phyloP scores from a whole-genome alignment of 2,888 invertebrate species.

The Phasia obesa region DNA sequence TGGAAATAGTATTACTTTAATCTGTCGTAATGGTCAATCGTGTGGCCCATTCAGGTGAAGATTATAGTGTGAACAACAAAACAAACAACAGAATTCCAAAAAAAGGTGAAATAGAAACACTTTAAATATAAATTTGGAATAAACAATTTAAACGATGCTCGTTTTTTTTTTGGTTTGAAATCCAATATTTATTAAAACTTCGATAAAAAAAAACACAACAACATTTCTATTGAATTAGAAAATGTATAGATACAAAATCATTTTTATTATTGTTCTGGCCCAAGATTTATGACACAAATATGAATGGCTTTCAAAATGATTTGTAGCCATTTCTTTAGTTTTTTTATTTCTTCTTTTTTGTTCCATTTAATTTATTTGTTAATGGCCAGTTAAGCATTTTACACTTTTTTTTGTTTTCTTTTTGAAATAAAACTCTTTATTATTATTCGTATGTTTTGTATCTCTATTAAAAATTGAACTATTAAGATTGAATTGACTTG shows the following conservation, averaged over 20 bases:
- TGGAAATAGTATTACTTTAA: conserved; percentile 63
- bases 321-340: conserved; percentile 57
- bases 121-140: neutral
- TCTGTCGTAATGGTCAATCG: conserved; percentile 66
- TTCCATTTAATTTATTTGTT: conserved; percentile 43
- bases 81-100: neutral
- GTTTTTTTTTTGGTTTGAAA: conserved; percentile 3
- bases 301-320: conserved; percentile 70
- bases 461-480: conserved; percentile 17
- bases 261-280: conserved; percentile 54
- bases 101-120: conserved; percentile 20
- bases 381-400: conserved; percentile 60
- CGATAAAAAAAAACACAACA: neutral
- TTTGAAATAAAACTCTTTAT: conserved; percentile 19
- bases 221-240: conserved; percentile 50
- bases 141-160: neutral
- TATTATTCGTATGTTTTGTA: neutral
- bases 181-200: conserved; percentile 14
- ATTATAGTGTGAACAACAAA: conserved; percentile 29
- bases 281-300: conserved; percentile 68
- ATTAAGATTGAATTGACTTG: neutral
- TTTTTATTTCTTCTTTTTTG: conserved; percentile 47
- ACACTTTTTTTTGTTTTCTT: conserved; percentile 6
- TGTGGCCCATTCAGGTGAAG: conserved; percentile 47
- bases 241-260: neutral